A percentile compares a stretch with the other conserved stretches of the same genome.
Conservation (phyloP, 92 coral and sea anemone genomes). For the Virgularia gustaviana region DNA sequence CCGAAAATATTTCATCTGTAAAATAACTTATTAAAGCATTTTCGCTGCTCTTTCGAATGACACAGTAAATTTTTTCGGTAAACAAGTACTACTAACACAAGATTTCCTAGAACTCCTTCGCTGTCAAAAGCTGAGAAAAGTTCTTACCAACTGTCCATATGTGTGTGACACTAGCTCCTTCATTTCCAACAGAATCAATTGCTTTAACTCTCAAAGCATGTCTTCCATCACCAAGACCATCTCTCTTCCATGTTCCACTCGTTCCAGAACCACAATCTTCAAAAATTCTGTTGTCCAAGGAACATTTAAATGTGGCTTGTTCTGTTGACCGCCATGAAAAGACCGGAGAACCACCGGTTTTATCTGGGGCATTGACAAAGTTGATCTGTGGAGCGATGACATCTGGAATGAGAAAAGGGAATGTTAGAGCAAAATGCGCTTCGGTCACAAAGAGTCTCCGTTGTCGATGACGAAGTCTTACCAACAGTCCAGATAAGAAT, state of each 20-base stretch:
- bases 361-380: not conserved
- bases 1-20: no score
- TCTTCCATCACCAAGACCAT: not conserved
- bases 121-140: no score
- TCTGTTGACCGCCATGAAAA: conserved; percentile 10
- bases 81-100: no score
- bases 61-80: no score
- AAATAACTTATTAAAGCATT: no score
- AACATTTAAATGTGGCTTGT: conserved; percentile 17
- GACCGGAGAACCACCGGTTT: conserved; percentile 1
- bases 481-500: no score
- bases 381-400: not conserved
- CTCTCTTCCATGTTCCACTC: conserved; percentile 3
- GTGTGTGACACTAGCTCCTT: not conserved
- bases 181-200: not conserved
- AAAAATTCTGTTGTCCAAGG: conserved; percentile 11
- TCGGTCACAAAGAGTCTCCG: no score
- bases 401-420: not conserved
- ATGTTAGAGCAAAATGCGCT: no score
- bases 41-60: no score
- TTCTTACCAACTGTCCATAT: conserved; percentile 29
- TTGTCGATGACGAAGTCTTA: no score
- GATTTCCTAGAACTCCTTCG: no score
- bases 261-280: not conserved
- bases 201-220: conserved; percentile 15